These are phyloP conservation scores for Sander lucioperca DNA, from an alignment of 2,113 vertebrate species.

Conservation along the genomic window DNA sequence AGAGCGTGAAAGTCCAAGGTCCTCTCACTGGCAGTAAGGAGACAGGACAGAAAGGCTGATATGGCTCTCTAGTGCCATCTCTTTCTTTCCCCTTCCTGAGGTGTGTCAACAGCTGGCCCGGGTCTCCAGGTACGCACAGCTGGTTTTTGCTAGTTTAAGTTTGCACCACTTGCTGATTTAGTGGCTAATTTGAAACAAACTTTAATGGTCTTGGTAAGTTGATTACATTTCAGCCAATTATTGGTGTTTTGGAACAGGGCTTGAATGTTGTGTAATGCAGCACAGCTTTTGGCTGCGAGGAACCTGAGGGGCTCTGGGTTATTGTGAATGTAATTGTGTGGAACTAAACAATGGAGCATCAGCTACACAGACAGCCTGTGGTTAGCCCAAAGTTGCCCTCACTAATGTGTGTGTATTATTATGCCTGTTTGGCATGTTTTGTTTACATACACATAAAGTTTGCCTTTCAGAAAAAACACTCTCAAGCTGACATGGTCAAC, in stretches of 20 bases:
- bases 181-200: conserved; percentile 60
- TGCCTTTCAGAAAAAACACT: conserved; percentile 30
- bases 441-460: conserved; percentile 9
- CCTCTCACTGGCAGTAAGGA: conserved; percentile 49
- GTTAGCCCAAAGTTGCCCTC: conserved; percentile 33
- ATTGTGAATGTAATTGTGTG: conserved; percentile 79
- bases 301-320: conserved; percentile 70
- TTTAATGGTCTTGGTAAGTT: conserved; percentile 54
- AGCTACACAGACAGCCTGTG: conserved; percentile 57
- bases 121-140: conserved; percentile 1
- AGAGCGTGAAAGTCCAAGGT: conserved; percentile 71
- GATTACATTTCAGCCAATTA: conserved; percentile 74
- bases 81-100: neutral
- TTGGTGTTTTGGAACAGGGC: conserved; percentile 60
- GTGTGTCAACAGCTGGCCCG: conserved; percentile 19
- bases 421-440: conserved; percentile 22
- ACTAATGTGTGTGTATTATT: conserved; percentile 32
- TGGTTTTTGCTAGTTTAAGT: conserved; percentile 17
- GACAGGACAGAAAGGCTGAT: conserved; percentile 48
- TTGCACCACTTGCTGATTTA: conserved; percentile 40
- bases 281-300: conserved; percentile 62
- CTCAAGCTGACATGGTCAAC: conserved; percentile 17
- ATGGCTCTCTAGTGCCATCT: conserved; percentile 27
- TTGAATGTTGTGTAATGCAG: conserved; percentile 59
- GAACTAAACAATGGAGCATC: conserved; percentile 76